These are phyloP conservation scores for Ciconia boyciana DNA, from an alignment of 2,113 vertebrate genomes.

Conservation along the genomic window DNA sequence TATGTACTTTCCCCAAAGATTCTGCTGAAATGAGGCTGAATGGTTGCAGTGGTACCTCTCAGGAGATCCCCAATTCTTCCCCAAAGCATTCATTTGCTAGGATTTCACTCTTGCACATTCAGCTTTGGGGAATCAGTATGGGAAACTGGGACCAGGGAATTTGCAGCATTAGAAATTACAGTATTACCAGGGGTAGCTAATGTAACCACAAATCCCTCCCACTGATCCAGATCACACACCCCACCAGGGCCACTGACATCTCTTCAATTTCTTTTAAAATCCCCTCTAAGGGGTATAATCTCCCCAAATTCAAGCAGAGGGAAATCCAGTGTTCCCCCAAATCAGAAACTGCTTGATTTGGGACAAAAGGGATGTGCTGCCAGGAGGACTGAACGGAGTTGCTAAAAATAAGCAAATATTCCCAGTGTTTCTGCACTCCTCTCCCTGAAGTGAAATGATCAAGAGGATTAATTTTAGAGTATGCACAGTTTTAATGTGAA, in stretches of 20 bases:
- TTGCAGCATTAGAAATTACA: neutral
- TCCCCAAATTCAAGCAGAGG: neutral
- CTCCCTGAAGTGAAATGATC: slow-evolving; percentile 45
- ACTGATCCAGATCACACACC: neutral
- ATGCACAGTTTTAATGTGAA: slow-evolving; percentile 17
- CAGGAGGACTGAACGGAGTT: neutral
- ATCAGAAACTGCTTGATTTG: neutral
- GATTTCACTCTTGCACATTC: slow-evolving; percentile 3
- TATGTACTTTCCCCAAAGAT: neutral
- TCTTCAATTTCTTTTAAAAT: neutral
- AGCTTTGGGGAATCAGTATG: neutral
- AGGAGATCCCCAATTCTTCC: neutral
- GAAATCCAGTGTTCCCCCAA: neutral
- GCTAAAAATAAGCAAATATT: slow-evolving; percentile 31
- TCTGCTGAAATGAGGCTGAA: neutral
- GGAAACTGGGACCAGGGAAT: neutral
- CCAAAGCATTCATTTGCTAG: neutral
- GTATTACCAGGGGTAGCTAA: neutral
- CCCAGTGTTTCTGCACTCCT: neutral
- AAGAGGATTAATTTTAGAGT: slow-evolving; percentile 52
- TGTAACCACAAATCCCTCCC: neutral
- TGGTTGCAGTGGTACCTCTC: neutral
- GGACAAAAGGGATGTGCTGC: neutral
- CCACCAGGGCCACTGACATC: neutral
- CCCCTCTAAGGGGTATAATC: neutral